Evolutionary conservation across 2,113 vertebrate genomes (phyloP).

Genomic region (Elachura formosa): DNA sequence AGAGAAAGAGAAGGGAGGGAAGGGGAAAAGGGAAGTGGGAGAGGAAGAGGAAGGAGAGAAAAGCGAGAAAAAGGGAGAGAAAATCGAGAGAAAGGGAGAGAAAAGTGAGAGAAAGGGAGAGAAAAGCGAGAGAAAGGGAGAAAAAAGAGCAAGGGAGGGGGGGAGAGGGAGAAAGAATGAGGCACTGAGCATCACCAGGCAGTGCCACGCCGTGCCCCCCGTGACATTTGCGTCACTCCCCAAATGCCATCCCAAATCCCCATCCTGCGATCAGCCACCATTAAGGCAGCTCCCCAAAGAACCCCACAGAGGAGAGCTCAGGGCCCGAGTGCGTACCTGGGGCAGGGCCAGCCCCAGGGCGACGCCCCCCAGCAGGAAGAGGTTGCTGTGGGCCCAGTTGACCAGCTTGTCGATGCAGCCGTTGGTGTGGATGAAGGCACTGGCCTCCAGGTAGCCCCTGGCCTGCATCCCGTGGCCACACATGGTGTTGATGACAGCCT

Average conservation of each 20-base stretch:
- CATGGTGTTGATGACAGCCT: conserved; percentile 92
- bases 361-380: conserved; percentile 87
- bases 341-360: conserved; percentile 87
- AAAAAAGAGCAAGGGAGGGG: too few species aligned
- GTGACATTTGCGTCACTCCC: fast-evolving
- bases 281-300: not conserved
- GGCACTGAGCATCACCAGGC: fast-evolving
- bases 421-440: conserved; percentile 79
- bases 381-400: conserved; percentile 91
- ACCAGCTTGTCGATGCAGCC: conserved; percentile 93
- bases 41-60: too few species aligned
- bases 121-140: too few species aligned
- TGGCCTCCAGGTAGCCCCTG: conserved; percentile 68
- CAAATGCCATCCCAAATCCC: not conserved
- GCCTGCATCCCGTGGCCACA: conserved; percentile 86
- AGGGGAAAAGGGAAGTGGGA: not conserved
- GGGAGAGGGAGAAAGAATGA: not conserved
- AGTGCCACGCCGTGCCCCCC: not conserved
- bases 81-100: too few species aligned
- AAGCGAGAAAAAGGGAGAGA: too few species aligned
- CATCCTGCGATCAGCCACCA: fast-evolving
- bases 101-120: too few species aligned
- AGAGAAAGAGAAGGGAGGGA: not conserved
- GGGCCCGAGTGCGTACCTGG: conserved; percentile 68
- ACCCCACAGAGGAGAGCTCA: not conserved